Base-by-base conservation (phyloP, 2,113 vertebrate species). In the Polyodon spathula region DNA sequence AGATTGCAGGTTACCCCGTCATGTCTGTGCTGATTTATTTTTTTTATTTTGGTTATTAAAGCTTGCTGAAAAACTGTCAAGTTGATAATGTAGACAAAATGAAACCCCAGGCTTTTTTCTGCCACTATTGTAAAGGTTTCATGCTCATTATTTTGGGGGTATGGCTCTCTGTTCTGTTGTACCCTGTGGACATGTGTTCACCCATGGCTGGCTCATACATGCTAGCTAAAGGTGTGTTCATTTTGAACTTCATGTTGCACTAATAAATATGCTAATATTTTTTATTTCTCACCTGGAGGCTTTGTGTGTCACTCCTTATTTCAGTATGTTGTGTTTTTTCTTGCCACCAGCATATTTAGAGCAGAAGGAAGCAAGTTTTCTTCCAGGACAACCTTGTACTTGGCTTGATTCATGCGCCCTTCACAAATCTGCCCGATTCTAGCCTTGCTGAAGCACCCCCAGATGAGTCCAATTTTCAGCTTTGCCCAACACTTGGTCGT, bases 261-360 rank as follows among this genome's bases (percentile, higher is more conserved):
- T 84, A 85, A 88, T 88, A 88, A 88, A 86, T 80, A 85, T 81
- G 83, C 81, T 78, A 80, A 84, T 85, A 79, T 83, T 88, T 88
- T 84, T 84, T 82, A 86, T 85, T 86, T 87, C 84, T 86, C 82
- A 86, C 76, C 72, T 77, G 71, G 69, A 73, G 81, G 63, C 77
- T 78, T 68, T 61, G 51, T 54, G 52, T 66, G 40, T 72, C 51
- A 50, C 64, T 64, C 56, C 15, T 42, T 38, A 65, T 43, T 46
- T 46, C 17, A 50, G 48, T 50, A 27, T 27, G 27, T 27, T 27
- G 27, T 27, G 27, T 27, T 27, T 27, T 27, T 2, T 3, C 27
- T 27, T 27, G 27, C 27, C 27, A 27, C 27, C 27, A 27, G n/a
- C n/a, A n/a, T n/a, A n/a, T n/a, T n/a, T n/a, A n/a, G n/a, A n/a